Percentiles rank a stretch among this genome's conserved stretches.
Conservation (phyloP, 2,113 vertebrate species). For the Ammodytes marinus region DNA sequence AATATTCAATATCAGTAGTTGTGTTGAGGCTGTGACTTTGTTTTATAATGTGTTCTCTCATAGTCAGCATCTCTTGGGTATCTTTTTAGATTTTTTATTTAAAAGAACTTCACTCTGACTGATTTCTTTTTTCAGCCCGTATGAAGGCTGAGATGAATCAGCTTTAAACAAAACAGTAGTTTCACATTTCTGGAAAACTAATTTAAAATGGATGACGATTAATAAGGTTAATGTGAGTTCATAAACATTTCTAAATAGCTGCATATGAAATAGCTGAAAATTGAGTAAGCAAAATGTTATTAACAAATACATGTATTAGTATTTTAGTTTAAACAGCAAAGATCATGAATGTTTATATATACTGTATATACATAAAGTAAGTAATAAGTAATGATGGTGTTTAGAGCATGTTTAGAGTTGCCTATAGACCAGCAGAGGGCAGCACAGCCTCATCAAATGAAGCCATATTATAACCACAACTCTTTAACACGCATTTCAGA, state of each 20-base stretch:
- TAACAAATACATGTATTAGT: too few species aligned
- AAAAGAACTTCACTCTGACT: background rate
- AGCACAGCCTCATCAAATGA: conserved; percentile 41
- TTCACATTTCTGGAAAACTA: background rate
- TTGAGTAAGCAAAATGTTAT: background rate
- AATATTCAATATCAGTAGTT: background rate
- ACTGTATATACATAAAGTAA: too few species aligned
- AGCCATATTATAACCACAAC: background rate
- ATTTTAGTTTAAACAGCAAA: too few species aligned
- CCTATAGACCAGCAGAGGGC: conserved; percentile 74
- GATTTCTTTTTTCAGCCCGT: background rate
- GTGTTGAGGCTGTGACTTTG: background rate
- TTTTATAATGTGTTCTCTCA: background rate
- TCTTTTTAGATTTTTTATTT: background rate
- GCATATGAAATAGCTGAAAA: background rate
- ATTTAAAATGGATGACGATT: background rate
- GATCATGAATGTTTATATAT: too few species aligned
- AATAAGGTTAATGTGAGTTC: background rate
- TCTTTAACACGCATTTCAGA: background rate
- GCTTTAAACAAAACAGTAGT: background rate
- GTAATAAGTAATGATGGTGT: too few species aligned
- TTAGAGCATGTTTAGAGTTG: background rate
- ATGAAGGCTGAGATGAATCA: background rate
- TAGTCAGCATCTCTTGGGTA: background rate
- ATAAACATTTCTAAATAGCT: background rate